phyloP scores from a whole-genome alignment of 2,888 invertebrate genomes.

The Mesorhabditis sp. region DNA sequence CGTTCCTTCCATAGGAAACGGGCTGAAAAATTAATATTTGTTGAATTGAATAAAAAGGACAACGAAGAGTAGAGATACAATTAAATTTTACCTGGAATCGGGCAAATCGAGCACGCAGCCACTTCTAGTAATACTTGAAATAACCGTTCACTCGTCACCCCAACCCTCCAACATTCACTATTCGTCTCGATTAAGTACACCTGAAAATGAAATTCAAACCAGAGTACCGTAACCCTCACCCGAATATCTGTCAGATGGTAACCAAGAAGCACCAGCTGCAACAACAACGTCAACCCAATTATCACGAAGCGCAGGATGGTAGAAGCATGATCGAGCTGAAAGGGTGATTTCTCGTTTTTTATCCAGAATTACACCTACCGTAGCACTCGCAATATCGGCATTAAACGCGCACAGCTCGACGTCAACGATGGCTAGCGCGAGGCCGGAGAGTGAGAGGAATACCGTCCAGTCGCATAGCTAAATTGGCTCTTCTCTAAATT shows the following conservation, averaged over 20 bases:
- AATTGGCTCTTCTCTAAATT: not conserved
- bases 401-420: slow-evolving; percentile 38
- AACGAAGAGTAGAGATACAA: not conserved
- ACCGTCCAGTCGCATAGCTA: slow-evolving; percentile 43
- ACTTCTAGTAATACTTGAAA: slow-evolving; percentile 72
- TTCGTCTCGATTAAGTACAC: slow-evolving; percentile 99
- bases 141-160: slow-evolving; percentile 95
- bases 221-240: slow-evolving; percentile 67
- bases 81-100: slow-evolving; percentile 38
- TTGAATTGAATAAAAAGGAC: not conserved
- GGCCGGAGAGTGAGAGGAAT: slow-evolving; percentile 36
- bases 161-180: slow-evolving; percentile 98
- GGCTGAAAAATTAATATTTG: not conserved
- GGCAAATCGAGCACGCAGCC: slow-evolving; percentile 84
- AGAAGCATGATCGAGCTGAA: slow-evolving; percentile 25
- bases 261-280: slow-evolving; percentile 95
- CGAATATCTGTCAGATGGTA: slow-evolving; percentile 99
- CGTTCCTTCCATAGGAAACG: slow-evolving; percentile 13
- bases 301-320: slow-evolving; percentile 28
- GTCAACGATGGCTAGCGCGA: slow-evolving; percentile 44
- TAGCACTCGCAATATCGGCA: slow-evolving; percentile 6
- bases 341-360: not conserved
- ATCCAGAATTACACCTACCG: not conserved
- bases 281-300: slow-evolving; percentile 86
- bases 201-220: slow-evolving; percentile 65